phyloP scores from a whole-genome alignment of 2,113 vertebrate species.

The Amphiprion percula region DNA sequence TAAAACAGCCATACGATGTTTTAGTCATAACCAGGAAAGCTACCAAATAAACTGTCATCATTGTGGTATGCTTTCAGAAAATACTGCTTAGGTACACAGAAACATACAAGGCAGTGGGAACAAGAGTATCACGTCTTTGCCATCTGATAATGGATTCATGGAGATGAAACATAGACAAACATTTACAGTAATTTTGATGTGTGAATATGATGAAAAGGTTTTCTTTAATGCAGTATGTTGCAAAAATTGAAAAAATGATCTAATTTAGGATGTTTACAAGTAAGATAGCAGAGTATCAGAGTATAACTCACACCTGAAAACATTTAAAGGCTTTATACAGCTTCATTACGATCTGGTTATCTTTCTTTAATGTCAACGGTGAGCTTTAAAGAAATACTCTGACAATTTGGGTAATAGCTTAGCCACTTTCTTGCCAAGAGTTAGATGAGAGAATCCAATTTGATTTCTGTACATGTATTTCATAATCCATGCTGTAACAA shows the following conservation, averaged over 20 bases:
- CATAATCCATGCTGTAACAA: too few relatives aligned
- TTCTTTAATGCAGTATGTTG: too few relatives aligned
- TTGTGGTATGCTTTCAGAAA: slow-evolving; percentile 4
- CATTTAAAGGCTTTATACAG: too few relatives aligned
- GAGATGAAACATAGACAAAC: not conserved
- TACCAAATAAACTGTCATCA: slow-evolving; percentile 8
- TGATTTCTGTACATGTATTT: not conserved
- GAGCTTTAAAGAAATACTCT: too few relatives aligned
- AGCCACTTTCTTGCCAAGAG: not conserved
- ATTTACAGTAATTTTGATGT: not conserved
- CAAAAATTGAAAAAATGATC: too few relatives aligned
- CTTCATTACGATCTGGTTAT: too few relatives aligned
- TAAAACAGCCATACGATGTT: not conserved
- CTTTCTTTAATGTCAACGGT: not conserved
- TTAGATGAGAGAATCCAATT: not conserved
- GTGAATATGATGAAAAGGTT: not conserved
- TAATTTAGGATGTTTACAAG: too few relatives aligned
- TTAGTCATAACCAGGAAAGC: not conserved
- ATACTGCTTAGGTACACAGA: slow-evolving; percentile 6
- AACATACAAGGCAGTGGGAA: slow-evolving; percentile 7
- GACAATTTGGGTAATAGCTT: not conserved
- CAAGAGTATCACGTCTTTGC: not conserved
- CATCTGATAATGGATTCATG: not conserved
- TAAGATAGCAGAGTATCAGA: too few relatives aligned
- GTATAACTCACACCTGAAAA: too few relatives aligned